These are phyloP conservation scores for Cheilosia pagana DNA, from an alignment of 2,888 invertebrate genomes.

Conservation along the genomic window DNA sequence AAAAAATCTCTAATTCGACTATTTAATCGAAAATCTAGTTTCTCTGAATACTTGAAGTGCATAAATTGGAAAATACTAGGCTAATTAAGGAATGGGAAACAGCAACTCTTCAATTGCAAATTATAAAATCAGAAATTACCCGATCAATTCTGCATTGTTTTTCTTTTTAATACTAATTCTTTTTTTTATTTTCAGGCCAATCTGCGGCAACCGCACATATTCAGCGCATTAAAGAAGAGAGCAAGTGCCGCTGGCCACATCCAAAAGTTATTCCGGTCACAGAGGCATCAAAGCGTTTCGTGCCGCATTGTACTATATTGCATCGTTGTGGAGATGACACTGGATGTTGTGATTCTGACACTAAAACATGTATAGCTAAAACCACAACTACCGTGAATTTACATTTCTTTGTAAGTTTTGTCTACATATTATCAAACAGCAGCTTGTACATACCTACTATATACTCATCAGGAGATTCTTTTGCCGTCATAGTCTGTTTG, in stretches of 20 bases:
- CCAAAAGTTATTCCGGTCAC: conserved; percentile 79
- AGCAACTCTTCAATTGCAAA: too few relatives aligned
- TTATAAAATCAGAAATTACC: too few relatives aligned
- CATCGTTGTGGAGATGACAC: conserved; percentile 94
- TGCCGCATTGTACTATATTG: conserved; percentile 93
- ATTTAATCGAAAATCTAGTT: too few relatives aligned
- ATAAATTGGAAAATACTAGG: too few relatives aligned
- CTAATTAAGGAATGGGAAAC: too few relatives aligned
- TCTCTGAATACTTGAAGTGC: too few relatives aligned
- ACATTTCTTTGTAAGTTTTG: conserved; percentile 79
- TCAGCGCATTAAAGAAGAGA: conserved; percentile 77
- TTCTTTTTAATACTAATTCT: too few relatives aligned
- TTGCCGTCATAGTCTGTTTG: background rate
- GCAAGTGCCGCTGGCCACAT: conserved; percentile 78
- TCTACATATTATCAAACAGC: background rate
- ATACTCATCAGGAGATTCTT: background rate
- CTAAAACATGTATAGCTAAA: conserved; percentile 90
- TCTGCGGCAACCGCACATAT: conserved; percentile 77
- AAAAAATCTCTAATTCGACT: too few relatives aligned
- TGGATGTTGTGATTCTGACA: conserved; percentile 91
- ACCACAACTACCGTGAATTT: conserved; percentile 83
- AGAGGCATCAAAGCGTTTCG: conserved; percentile 87
- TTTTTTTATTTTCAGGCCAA: conserved; percentile 76
- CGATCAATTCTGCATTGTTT: too few relatives aligned
- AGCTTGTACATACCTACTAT: too few relatives aligned